Percentiles rank a stretch among this genome's conserved stretches.
These are phyloP conservation scores for Neodiprion virginianus DNA, from an alignment of 1,140 invertebrate species.

Conservation along the genomic window DNA sequence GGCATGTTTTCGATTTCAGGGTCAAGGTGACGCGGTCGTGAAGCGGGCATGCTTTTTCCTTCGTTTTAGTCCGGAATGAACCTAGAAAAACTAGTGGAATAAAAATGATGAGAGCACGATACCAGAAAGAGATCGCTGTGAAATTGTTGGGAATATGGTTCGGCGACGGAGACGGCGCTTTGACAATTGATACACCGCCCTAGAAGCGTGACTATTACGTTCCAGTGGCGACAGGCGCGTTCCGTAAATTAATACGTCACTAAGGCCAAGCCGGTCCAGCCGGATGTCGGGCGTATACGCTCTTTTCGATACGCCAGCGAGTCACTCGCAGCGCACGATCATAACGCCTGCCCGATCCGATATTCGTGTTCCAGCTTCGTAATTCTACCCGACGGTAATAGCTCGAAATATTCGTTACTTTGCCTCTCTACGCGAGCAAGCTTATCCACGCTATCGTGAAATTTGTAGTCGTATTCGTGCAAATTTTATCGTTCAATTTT, in stretches of 20 bases:
- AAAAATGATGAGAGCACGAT: neutral
- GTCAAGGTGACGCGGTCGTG: too few species aligned
- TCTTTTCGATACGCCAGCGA: slow-evolving; percentile 5
- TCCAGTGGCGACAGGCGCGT: slow-evolving; percentile 1
- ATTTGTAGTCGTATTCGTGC: too few species aligned
- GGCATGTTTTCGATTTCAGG: too few species aligned
- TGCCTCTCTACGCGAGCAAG: too few species aligned
- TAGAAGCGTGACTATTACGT: slow-evolving; percentile 4
- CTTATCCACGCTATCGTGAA: too few species aligned
- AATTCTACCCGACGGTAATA: neutral
- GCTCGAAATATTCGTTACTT: neutral
- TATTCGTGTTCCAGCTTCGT: neutral
- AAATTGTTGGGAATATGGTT: neutral
- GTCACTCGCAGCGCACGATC: neutral
- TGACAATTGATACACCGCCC: slow-evolving; percentile 3
- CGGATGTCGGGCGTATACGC: neutral
- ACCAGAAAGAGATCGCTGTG: neutral
- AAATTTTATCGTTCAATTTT: too few species aligned
- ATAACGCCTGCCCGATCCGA: neutral
- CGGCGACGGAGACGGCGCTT: neutral
- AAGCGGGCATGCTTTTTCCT: too few species aligned
- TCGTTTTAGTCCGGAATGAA: too few species aligned
- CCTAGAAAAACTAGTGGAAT: too few species aligned
- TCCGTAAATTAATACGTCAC: slow-evolving; percentile 5
- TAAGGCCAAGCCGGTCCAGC: neutral